These are phyloP conservation scores for Anser brachyrhynchus DNA, from an alignment of 2,113 vertebrate genomes.

Conservation along the genomic window DNA sequence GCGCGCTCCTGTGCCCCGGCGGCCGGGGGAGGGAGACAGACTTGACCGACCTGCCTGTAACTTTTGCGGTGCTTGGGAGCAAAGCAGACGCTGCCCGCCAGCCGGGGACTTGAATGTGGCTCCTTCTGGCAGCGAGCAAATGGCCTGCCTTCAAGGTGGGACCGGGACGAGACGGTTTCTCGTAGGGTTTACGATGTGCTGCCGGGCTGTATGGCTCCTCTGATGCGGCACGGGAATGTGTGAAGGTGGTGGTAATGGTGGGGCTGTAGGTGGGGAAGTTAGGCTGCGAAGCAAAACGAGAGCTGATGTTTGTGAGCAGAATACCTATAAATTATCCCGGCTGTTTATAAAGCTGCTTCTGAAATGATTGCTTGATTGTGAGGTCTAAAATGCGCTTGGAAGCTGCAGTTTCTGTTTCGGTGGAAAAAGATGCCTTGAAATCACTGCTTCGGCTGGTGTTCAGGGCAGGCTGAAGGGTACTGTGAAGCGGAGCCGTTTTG, in stretches of 20 bases:
- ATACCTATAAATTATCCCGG: background rate
- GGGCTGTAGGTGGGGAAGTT: constrained; percentile 8
- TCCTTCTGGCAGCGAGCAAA: background rate
- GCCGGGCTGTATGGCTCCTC: background rate
- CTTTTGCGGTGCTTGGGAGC: constrained; percentile 45
- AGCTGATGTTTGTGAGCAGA: background rate
- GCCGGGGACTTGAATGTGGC: constrained; percentile 19
- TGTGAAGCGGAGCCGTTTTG: background rate
- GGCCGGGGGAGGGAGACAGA: background rate
- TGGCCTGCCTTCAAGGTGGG: constrained; percentile 61
- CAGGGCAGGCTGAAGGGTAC: background rate
- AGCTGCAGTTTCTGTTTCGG: background rate
- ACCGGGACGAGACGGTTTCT: background rate
- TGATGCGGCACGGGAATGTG: background rate
- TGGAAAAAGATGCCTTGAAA: background rate
- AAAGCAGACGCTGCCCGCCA: constrained; percentile 47
- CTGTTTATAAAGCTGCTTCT: background rate
- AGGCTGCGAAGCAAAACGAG: background rate
- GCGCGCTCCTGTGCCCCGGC: background rate
- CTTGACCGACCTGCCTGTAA: constrained; percentile 37
- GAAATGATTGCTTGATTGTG: background rate
- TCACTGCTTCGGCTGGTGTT: background rate
- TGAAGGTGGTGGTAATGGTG: background rate
- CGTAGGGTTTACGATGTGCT: background rate
- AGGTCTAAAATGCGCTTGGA: background rate